Evolutionary conservation across 1,140 invertebrate genomes (phyloP), one percentile per base, ranked within the genome.

Genomic region (Drosophila oshimai): DNA sequence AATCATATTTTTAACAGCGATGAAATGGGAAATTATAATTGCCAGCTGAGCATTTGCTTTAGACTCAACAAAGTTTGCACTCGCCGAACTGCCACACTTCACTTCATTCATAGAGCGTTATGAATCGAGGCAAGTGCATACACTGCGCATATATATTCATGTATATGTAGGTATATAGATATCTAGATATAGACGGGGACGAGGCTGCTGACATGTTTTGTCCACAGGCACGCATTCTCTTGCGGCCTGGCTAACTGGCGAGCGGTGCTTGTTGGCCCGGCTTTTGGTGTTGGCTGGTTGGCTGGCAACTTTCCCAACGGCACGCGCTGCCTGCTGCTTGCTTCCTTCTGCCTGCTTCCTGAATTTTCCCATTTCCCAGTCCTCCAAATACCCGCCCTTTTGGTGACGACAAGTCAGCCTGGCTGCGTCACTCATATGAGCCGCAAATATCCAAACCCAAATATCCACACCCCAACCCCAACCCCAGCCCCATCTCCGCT

Each of bases 161-260:
- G 4, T 44, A 9, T 45, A 57, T 47, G n/a, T 6, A 18, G 29
- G 20, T 12, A 44, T 37, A 26, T 13, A 29, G 36, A 41, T 41
- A 53, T 18, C 9, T 28, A 24, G 4, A 15, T 46, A 33, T 28
- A 12, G 39, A 37, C 36, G 47, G 54, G 34, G 78, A 73, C 81
- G 62, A 81, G 81, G 76, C 81, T 86, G 81, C 60, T 86, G 81
- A 86, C 81, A 86, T 86, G 81, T 86, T 86, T 81, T 86, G 81
- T 86, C 81, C 81, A 86, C 81, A 86, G 76, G 81, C 81, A 87
- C 81, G 81, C 81, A 86, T 87, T 81, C 76, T 80, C 83, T 74
- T 87, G 80, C 72, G 80, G 80, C 80, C 24, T 45, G 55, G 64
- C 69, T 74, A 71, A 73, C 69, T 74, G 72, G 37, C 51, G 47